phyloP scores from a whole-genome alignment of 2,888 invertebrate genomes.

The Carpatolechia fugitivella region DNA sequence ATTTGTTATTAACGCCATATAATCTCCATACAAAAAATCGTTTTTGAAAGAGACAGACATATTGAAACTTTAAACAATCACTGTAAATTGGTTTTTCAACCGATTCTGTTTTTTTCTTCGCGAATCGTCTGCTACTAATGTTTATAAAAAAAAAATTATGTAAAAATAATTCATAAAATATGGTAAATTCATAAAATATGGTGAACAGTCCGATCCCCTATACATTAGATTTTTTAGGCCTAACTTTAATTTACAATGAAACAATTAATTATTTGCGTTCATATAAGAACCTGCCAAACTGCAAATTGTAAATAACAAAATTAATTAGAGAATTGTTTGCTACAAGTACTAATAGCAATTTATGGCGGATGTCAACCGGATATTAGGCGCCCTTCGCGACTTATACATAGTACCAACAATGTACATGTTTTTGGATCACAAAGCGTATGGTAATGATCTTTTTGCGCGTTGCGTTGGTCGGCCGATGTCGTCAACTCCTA shows the following conservation, averaged over 20 bases:
- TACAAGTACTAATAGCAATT: conserved; percentile 18
- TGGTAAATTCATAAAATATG: too few relatives aligned
- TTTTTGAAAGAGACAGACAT: too few relatives aligned
- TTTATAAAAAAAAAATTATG: too few relatives aligned
- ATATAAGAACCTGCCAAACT: conserved; percentile 24
- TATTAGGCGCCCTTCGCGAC: conserved; percentile 14
- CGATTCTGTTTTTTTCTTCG: too few relatives aligned
- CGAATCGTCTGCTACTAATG: too few relatives aligned
- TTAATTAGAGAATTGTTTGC: conserved; percentile 8
- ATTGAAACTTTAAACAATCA: too few relatives aligned
- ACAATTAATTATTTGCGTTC: not conserved
- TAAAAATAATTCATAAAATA: too few relatives aligned
- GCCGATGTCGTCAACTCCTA: conserved; percentile 25
- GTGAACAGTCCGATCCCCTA: too few relatives aligned
- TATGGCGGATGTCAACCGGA: conserved; percentile 42
- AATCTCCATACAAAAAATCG: too few relatives aligned
- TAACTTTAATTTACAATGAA: not conserved
- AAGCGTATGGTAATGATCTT: conserved; percentile 31
- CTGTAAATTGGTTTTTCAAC: too few relatives aligned
- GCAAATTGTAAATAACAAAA: conserved; percentile 26
- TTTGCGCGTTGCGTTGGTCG: conserved; percentile 29
- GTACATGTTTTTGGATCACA: conserved; percentile 38
- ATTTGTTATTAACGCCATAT: too few relatives aligned
- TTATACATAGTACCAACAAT: conserved; percentile 40
- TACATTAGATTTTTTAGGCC: too few relatives aligned